Evolutionary conservation across 2,888 invertebrate species (phyloP), one percentile per base, ranked within the genome.

Genomic region (Megastigmus dorsalis): DNA sequence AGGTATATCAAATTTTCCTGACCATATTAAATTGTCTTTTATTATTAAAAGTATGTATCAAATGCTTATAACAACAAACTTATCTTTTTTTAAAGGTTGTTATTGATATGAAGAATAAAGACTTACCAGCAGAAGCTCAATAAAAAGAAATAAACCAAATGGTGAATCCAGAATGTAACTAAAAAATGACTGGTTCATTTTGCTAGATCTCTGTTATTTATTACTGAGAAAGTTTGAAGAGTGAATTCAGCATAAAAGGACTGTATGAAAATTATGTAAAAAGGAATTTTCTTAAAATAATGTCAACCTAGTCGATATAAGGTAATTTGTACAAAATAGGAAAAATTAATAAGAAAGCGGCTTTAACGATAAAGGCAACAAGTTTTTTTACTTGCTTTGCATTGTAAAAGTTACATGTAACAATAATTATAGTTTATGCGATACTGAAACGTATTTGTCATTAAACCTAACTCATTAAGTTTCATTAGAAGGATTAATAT

Each of bases 1-100:
- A 93, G 89, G 91, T 93, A 71, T 5, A n/a, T 59, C 26, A 78
- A 78, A 78, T 67, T 45, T 55, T 60, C 2, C 28, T 15, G 5
- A n/a, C n/a, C n/a, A 23, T 43, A 41, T 18, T 54, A 36, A n/a
- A n/a, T 55, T 23, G 0, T 43, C 10, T 18, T 3, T 15, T 57
- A 36, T 7, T 41, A 55, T 23, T n/a, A 52, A 10, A 28, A 62
- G 23, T 36, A 60, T 43, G 26, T 15, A 38, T 26, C 3, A 9
- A n/a, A n/a, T n/a, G n/a, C n/a, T n/a, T n/a, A 33, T 38, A n/a
- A 50, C 30, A 28, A 41, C 20, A 60, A 6, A 23, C 2, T 59
- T 28, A 45, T n/a, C 26, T 28, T 55, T 33, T 30, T 52, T 38
- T 55, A 0, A 78, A 86, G 86, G 83, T 85, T 28, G 67, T 86